Evolutionary conservation across 2,888 invertebrate species (phyloP).

Genomic region (Xestia c-nigrum): DNA sequence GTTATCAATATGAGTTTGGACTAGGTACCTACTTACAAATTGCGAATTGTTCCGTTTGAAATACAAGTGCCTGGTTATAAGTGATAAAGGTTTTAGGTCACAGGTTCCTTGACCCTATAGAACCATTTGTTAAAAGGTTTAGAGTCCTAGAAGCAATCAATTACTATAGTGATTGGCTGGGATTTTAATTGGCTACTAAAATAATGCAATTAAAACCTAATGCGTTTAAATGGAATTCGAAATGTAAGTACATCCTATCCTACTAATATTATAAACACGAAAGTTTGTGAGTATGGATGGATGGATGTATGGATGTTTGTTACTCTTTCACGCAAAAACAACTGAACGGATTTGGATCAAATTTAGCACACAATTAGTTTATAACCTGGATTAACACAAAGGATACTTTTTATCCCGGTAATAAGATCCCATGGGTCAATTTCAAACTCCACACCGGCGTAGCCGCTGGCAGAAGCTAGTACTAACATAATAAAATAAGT

Average conservation of each 20-base stretch:
- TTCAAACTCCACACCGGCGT: no score
- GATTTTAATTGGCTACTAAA: not conserved
- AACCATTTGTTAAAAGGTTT: slow-evolving; percentile 25
- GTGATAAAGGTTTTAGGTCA: slow-evolving; percentile 13
- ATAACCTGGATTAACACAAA: no score
- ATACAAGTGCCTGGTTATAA: not conserved
- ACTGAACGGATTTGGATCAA: no score
- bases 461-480: no score
- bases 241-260: no score
- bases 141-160: not conserved
- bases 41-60: not conserved
- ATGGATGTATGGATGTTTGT: no score
- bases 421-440: no score
- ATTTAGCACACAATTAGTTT: no score
- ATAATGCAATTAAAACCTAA: not conserved
- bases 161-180: not conserved
- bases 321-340: no score
- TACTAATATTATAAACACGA: no score
- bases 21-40: not conserved
- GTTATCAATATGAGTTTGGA: not conserved
- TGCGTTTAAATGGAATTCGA: not conserved
- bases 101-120: not conserved
- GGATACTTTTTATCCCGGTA: no score
- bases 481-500: not conserved
- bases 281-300: no score